A percentile compares a stretch with the other conserved stretches of the same genome.
Conservation (phyloP, 2,113 vertebrate species). For the Pseudolaguvia tuberculata region DNA sequence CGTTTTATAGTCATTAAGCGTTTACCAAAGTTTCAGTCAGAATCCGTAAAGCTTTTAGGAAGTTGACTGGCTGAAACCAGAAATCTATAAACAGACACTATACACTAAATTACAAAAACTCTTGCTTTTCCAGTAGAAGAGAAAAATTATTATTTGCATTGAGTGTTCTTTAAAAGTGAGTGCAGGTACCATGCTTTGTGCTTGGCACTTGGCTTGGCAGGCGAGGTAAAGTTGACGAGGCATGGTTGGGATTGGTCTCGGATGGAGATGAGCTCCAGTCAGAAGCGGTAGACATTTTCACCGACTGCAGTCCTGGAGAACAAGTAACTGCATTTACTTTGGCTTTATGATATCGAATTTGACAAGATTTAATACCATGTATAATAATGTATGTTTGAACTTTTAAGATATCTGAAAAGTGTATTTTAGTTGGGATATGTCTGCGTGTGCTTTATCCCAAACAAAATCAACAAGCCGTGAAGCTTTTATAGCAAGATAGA, state of each 20-base stretch:
- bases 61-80: neutral
- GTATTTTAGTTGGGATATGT: no score
- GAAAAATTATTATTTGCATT: neutral
- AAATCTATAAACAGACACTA: neutral
- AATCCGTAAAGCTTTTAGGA: neutral
- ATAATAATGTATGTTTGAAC: no score
- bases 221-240: constrained; percentile 66
- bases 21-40: neutral
- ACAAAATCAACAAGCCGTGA: no score
- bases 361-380: no score
- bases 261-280: constrained; percentile 70
- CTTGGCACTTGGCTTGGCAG: constrained; percentile 60
- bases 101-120: neutral
- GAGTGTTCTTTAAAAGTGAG: neutral
- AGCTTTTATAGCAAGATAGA: no score
- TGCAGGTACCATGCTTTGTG: constrained; percentile 71
- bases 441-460: no score
- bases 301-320: constrained; percentile 52
- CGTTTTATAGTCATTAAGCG: neutral
- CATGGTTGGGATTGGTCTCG: constrained; percentile 67
- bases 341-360: no score
- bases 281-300: constrained; percentile 52
- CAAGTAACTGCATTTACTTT: neutral
- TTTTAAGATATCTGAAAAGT: no score
- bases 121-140: neutral